phyloP scores from a whole-genome alignment of 2,797 vertebrate genomes.

The Gadopsis bispinosus region DNA sequence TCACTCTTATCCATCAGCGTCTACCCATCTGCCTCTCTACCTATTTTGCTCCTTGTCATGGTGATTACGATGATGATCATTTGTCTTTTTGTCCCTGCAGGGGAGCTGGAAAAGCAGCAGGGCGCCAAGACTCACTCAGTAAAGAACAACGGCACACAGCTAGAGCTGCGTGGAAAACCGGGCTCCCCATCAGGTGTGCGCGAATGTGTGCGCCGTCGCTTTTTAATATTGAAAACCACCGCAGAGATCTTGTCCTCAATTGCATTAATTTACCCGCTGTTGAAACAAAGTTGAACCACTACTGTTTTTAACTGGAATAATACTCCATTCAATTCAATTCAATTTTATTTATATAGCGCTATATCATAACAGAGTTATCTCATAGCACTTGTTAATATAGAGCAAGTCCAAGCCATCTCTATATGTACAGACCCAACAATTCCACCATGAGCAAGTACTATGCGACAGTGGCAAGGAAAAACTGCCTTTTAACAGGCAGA shows the following conservation, averaged over 20 bases:
- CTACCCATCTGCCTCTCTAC: slow-evolving; percentile 6
- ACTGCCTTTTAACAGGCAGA: no score
- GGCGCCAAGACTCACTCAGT: slow-evolving; percentile 90
- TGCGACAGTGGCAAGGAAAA: no score
- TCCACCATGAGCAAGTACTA: no score
- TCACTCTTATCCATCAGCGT: slow-evolving; percentile 10
- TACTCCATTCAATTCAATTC: background rate
- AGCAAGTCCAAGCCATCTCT: no score
- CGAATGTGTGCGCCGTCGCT: slow-evolving; percentile 10
- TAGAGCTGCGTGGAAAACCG: slow-evolving; percentile 90
- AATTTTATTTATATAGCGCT: no score
- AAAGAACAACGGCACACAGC: slow-evolving; percentile 91
- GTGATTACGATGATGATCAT: slow-evolving; percentile 45
- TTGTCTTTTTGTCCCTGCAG: slow-evolving; percentile 76
- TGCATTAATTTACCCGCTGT: background rate
- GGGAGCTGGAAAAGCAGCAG: slow-evolving; percentile 98
- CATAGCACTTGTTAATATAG: no score
- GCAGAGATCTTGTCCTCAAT: slow-evolving; percentile 18
- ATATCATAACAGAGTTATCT: no score
- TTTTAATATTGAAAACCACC: slow-evolving; percentile 38
- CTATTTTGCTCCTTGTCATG: slow-evolving; percentile 17
- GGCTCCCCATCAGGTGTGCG: slow-evolving; percentile 81
- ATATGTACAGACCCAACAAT: no score
- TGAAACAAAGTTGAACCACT: background rate
- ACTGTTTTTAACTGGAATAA: slow-evolving; percentile 1